Conservation (phyloP, 2,113 vertebrate genomes). For the Pelecanus crispus region DNA sequence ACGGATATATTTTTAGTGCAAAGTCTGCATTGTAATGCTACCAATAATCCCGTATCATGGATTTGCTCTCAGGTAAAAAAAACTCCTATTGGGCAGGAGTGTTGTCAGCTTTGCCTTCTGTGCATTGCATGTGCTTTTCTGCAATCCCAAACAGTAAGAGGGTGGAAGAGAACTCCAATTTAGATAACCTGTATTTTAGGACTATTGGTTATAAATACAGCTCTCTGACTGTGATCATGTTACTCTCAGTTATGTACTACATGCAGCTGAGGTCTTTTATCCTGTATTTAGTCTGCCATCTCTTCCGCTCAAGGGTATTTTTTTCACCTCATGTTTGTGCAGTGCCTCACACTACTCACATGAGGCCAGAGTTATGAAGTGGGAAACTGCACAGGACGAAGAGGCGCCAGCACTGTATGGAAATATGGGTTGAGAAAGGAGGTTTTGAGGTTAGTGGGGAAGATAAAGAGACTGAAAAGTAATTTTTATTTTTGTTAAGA, state of each 20-base stretch:
- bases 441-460: not conserved
- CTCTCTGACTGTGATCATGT: not conserved
- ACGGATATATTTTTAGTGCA: not conserved
- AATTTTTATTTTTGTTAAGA: not conserved
- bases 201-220: not conserved
- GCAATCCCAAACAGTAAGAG: not conserved
- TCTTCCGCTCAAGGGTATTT: not conserved
- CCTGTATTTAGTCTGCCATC: not conserved
- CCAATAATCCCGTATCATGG: not conserved
- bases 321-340: not conserved
- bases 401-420: not conserved
- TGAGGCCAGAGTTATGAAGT: not conserved
- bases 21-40: not conserved
- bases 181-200: not conserved
- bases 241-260: not conserved
- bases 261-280: not conserved
- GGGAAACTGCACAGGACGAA: not conserved
- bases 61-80: not conserved
- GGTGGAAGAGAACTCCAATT: not conserved
- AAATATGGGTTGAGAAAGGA: not conserved
- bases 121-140: not conserved
- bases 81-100: not conserved
- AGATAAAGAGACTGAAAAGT: not conserved
- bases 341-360: not conserved
- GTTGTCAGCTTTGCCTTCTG: not conserved